phyloP scores from a whole-genome alignment of 2,888 invertebrate species.

The Acronicta aceris region DNA sequence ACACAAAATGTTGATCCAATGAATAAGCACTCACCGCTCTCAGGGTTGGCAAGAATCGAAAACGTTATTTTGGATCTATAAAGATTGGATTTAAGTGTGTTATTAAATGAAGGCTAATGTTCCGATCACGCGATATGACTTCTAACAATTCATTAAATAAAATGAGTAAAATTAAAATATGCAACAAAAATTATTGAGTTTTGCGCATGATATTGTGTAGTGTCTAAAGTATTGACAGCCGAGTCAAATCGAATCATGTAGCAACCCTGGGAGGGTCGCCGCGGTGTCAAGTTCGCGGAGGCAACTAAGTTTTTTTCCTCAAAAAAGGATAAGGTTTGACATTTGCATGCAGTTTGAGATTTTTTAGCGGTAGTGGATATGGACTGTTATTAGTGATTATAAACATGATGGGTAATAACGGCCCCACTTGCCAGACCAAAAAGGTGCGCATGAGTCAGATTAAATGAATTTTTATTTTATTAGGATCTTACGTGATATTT shows the following conservation, averaged over 20 bases:
- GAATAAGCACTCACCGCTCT: constrained; percentile 48
- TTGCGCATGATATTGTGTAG: constrained; percentile 12
- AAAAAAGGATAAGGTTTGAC: constrained; percentile 41
- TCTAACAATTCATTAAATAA: constrained; percentile 12
- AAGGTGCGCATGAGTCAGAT: not conserved
- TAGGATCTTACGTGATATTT: too few species aligned
- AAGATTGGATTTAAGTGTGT: constrained; percentile 27
- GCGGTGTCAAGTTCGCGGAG: constrained; percentile 50
- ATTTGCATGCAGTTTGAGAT: constrained; percentile 44
- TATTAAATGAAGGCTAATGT: constrained; percentile 29
- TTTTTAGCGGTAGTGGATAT: constrained; percentile 24
- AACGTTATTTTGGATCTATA: constrained; percentile 30
- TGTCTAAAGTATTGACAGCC: constrained; percentile 5
- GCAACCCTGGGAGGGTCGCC: constrained; percentile 49
- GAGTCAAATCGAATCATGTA: constrained; percentile 17
- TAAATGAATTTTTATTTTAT: too few species aligned
- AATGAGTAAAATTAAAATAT: constrained; percentile 22
- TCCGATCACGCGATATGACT: constrained; percentile 24
- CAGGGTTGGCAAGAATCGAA: constrained; percentile 47
- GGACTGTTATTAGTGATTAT: constrained; percentile 12
- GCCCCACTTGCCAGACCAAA: not conserved
- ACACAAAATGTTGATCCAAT: constrained; percentile 54
- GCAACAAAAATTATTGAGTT: constrained; percentile 28
- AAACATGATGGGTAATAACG: constrained; percentile 30
- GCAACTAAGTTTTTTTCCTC: constrained; percentile 37